These are phyloP conservation scores for Colistium nudipinnis DNA, from an alignment of 2,113 vertebrate species.

Conservation along the genomic window DNA sequence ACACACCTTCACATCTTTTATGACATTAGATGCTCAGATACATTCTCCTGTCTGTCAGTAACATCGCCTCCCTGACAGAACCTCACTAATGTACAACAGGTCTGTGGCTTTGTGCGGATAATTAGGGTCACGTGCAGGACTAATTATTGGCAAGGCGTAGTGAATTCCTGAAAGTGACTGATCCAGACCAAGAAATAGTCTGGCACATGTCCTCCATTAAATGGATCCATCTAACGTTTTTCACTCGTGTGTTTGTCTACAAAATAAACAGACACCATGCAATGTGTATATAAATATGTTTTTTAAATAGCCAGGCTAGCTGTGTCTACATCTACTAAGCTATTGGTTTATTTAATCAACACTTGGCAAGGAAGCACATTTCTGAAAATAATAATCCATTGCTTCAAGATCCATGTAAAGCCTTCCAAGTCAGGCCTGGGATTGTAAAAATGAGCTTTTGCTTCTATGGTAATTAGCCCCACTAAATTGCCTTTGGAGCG, in stretches of 20 bases:
- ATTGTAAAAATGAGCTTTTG: not conserved
- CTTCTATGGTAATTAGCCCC: slow-evolving; percentile 1
- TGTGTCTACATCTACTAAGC: not conserved
- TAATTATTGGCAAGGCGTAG: not conserved
- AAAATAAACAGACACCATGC: no score
- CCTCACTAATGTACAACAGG: not conserved
- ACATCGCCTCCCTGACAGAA: not conserved
- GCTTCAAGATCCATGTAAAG: not conserved
- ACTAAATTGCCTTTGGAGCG: slow-evolving; percentile 26
- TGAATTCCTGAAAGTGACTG: not conserved
- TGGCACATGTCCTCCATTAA: no score
- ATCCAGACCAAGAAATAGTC: no score
- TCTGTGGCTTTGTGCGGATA: not conserved
- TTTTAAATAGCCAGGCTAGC: no score
- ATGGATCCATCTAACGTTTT: no score
- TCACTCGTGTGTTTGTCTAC: not conserved
- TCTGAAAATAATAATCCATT: not conserved
- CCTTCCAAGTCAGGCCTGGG: not conserved
- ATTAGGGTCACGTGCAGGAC: not conserved
- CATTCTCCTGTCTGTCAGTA: no score
- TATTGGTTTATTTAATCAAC: not conserved
- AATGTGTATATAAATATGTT: no score
- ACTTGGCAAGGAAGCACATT: not conserved
- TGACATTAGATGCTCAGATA: no score
- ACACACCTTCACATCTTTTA: no score